Evolutionary conservation across 2,113 vertebrate genomes (phyloP).

Genomic region (Morone chrysops): DNA sequence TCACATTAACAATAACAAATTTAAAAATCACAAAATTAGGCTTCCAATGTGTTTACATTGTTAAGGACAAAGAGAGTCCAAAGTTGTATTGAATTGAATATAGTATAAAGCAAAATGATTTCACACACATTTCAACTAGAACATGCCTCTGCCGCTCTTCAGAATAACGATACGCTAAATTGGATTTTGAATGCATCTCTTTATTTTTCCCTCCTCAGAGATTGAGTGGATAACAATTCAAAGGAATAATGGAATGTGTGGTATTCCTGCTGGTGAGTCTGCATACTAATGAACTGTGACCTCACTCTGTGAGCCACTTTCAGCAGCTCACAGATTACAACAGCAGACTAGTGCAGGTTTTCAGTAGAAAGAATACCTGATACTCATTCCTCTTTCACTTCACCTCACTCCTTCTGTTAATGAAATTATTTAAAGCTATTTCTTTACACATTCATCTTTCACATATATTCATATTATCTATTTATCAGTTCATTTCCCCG

Average conservation of each 20-base stretch:
- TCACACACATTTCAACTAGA: slow-evolving; percentile 12
- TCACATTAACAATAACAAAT: slow-evolving; percentile 6
- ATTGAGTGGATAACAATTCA: slow-evolving; percentile 37
- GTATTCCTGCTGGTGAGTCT: slow-evolving; percentile 50
- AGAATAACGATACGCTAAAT: slow-evolving; percentile 28
- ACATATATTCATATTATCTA: background rate
- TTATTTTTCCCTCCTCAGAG: slow-evolving; percentile 17
- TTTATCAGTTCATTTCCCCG: background rate
- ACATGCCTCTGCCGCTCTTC: slow-evolving; percentile 2
- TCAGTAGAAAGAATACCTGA: background rate
- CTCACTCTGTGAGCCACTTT: slow-evolving; percentile 27
- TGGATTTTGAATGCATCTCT: slow-evolving; percentile 28
- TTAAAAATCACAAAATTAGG: background rate
- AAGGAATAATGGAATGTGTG: slow-evolving; percentile 54
- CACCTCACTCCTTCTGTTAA: background rate
- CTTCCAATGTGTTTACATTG: background rate
- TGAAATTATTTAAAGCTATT: background rate
- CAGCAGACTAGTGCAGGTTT: slow-evolving; percentile 5
- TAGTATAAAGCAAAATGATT: background rate
- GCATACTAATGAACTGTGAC: slow-evolving; percentile 61
- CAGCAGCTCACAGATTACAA: slow-evolving; percentile 10
- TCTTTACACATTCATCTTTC: background rate
- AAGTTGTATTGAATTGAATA: background rate
- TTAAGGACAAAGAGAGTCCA: background rate
- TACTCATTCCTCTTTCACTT: background rate